Evolutionary conservation across 2,113 vertebrate genomes (phyloP).

Genomic region (Dryoscopus gambensis): DNA sequence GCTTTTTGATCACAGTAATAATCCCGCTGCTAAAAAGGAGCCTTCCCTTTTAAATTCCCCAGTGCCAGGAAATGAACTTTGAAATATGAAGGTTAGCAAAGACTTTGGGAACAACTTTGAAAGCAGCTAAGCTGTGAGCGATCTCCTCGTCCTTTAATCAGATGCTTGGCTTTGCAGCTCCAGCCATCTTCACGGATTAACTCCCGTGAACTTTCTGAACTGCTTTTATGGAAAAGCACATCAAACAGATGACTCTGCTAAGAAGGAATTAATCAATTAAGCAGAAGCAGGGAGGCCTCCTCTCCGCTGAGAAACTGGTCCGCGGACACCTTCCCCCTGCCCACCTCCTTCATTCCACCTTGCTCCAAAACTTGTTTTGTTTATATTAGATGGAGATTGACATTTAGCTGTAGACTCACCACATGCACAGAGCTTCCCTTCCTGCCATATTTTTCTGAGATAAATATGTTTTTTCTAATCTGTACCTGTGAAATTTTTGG

Average conservation of each 20-base stretch:
- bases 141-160: slow-evolving; percentile 40
- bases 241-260: slow-evolving; percentile 48
- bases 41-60: slow-evolving; percentile 35
- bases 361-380: not conserved
- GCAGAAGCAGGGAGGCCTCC: not conserved
- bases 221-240: slow-evolving; percentile 44
- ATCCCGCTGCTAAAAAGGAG: not conserved
- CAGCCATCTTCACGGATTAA: slow-evolving; percentile 53
- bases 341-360: not conserved
- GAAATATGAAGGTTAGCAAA: slow-evolving; percentile 50
- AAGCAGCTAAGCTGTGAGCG: slow-evolving; percentile 28
- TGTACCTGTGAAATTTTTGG: not conserved
- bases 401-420: not conserved
- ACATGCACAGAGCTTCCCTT: not conserved
- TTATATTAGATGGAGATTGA: not conserved
- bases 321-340: not conserved
- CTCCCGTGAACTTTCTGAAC: slow-evolving; percentile 56
- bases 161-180: slow-evolving; percentile 37
- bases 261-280: slow-evolving; percentile 68
- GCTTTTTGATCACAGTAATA: slow-evolving; percentile 8
- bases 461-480: not conserved
- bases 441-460: not conserved
- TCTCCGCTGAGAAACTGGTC: not conserved
- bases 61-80: not conserved
- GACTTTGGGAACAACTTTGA: slow-evolving; percentile 46